phyloP scores from a whole-genome alignment of 2,888 invertebrate genomes.

The Listrodromus nycthemerus region DNA sequence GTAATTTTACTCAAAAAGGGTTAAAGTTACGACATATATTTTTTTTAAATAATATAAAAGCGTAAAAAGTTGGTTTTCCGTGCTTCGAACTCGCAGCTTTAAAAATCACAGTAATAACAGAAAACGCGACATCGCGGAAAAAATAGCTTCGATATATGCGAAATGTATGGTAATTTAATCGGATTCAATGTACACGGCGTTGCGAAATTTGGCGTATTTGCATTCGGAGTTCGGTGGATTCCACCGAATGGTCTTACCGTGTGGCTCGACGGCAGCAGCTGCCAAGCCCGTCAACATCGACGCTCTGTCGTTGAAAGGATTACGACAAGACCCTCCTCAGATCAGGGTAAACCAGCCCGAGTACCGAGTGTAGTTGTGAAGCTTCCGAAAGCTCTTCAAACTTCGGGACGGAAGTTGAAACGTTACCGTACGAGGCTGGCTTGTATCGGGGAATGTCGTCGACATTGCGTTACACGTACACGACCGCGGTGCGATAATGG shows the following conservation, averaged over 20 bases:
- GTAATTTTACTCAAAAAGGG: too few relatives aligned
- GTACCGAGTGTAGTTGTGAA: background rate
- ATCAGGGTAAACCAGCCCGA: conserved; percentile 19
- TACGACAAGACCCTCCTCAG: conserved; percentile 32
- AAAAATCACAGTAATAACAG: too few relatives aligned
- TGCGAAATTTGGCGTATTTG: background rate
- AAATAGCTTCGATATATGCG: too few relatives aligned
- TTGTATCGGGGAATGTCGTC: background rate
- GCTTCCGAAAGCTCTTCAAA: conserved; percentile 45
- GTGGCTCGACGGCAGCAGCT: background rate
- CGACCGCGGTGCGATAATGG: background rate
- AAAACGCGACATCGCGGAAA: too few relatives aligned
- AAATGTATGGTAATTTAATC: background rate
- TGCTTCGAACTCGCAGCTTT: too few relatives aligned
- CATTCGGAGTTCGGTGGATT: background rate
- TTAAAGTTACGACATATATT: too few relatives aligned
- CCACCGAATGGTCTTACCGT: conserved; percentile 27
- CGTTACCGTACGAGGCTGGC: background rate
- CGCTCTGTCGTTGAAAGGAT: conserved; percentile 18
- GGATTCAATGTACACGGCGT: background rate
- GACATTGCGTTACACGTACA: background rate
- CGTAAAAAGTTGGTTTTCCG: too few relatives aligned
- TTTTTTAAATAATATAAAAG: too few relatives aligned
- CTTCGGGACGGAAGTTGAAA: conserved; percentile 16
- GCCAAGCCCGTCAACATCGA: background rate